Base-by-base conservation (phyloP, 1,140 invertebrate species). In the Procambarus virginalis region DNA sequence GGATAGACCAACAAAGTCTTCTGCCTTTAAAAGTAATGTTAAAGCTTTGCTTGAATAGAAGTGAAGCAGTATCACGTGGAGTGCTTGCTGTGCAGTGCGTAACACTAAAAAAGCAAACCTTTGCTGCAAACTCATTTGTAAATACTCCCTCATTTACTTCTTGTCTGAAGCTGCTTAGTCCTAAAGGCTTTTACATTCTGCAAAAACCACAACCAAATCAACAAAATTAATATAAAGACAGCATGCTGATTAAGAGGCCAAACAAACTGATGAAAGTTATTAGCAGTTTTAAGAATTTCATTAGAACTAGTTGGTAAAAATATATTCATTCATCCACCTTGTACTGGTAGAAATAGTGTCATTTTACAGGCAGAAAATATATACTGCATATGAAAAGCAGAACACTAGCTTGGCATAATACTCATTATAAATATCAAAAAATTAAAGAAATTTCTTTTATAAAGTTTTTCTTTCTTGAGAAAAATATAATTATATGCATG, bases 131-230 rank as follows among this genome's bases (percentile, higher is more conserved):
- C 22, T 6, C 60, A 77, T 64, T 34, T 83, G 55, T 84, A 83
- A 84, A 89, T 79, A 78, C 82, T 89, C 76, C 88, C 88, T 89
- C 75, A 84, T 83, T 84, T 84, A 89, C 88, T 84, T 89, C 81
- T n/a, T 84, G 88, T 45, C 82, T 75, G 88, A 84, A 82, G 55
- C 88, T 64, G 82, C 88, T 68, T 88, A 84, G 88, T 89, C 88
- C 88, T 89, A 89, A 89, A 84, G 88, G 81, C 60, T 89, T 89
- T 89, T 89, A 89, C 82, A 89, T 89, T 89, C 88, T 89, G 88
- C 49, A 89, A 86, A 89, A 89, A 84, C 82, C 81, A 89, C 60
- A 89, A 84, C 88, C 88, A 89, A 78, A 78, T 70, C 48, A 81
- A 75, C 60, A 84, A 70, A 70, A 77, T 34, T 75, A 79, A 48